phyloP scores from a whole-genome alignment of 2,888 invertebrate species.

The Orchesella flavescens region DNA sequence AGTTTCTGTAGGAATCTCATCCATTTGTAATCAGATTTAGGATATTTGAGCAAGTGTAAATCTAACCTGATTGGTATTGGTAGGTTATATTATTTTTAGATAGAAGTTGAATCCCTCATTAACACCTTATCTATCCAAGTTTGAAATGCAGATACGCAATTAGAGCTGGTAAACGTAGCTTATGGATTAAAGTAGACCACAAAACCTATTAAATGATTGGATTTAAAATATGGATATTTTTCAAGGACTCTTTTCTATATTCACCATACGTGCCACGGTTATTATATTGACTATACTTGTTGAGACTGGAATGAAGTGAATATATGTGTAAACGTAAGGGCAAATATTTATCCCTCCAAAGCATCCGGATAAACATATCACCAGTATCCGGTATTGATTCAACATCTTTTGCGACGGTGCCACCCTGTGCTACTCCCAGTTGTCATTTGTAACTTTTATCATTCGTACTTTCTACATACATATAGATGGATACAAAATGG shows the following conservation, averaged over 20 bases:
- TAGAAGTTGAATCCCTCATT: no score
- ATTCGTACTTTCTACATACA: not conserved
- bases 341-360: not conserved
- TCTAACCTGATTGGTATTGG: not conserved
- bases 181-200: no score
- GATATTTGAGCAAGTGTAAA: not conserved
- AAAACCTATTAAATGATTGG: no score
- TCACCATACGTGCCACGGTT: no score
- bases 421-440: conserved; percentile 25
- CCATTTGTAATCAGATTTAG: conserved; percentile 56
- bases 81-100: no score
- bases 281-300: not conserved
- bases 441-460: conserved; percentile 25
- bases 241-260: conserved; percentile 6
- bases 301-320: not conserved
- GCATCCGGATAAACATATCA: conserved; percentile 34
- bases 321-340: no score
- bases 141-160: no score
- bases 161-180: no score
- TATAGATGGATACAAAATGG: not conserved
- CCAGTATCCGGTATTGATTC: conserved; percentile 52
- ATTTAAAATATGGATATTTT: not conserved
- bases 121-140: no score
- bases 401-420: conserved; percentile 38
- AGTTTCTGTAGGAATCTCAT: conserved; percentile 71